phyloP scores from a whole-genome alignment of 2,797 vertebrate genomes.

The Lepidocolaptes lacrymiger region DNA sequence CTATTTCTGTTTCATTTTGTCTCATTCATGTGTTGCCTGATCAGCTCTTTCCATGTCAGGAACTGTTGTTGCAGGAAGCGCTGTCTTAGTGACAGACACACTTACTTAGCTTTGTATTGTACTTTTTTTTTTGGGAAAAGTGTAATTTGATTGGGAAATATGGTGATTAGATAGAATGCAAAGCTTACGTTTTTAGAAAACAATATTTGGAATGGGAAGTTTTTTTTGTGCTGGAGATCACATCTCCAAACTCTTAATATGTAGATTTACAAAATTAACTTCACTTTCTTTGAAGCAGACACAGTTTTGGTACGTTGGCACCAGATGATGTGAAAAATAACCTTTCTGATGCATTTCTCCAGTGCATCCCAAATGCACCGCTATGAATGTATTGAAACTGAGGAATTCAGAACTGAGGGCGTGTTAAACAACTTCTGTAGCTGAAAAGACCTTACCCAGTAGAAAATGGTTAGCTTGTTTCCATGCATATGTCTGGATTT shows the following conservation, averaged over 20 bases:
- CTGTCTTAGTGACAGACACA: not conserved
- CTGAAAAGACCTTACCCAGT: constrained; percentile 2
- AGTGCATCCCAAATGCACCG: not conserved
- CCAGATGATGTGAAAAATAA: constrained; percentile 1
- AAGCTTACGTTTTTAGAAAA: constrained; percentile 40
- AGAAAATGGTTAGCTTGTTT: constrained; percentile 3
- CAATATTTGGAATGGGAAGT: not conserved
- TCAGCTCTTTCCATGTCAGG: not conserved
- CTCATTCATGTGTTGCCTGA: not conserved
- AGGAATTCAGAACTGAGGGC: not conserved
- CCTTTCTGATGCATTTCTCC: constrained; percentile 13
- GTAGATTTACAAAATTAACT: constrained; percentile 33
- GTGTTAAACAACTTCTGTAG: not conserved
- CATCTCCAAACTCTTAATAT: not conserved
- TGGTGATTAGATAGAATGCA: not conserved
- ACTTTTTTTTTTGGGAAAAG: constrained; percentile 19
- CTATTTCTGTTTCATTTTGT: not conserved
- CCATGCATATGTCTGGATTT: constrained; percentile 22
- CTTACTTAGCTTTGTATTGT: constrained; percentile 15
- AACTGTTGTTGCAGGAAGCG: not conserved
- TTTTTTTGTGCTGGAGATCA: not conserved
- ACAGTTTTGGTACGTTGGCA: not conserved
- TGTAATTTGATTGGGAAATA: not conserved
- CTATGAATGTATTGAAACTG: constrained; percentile 13
- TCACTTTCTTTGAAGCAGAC: not conserved